A percentile compares a stretch with the other conserved stretches of the same genome.
Conservation (phyloP, 2,113 vertebrate genomes). For the Nycticebus coucang region DNA sequence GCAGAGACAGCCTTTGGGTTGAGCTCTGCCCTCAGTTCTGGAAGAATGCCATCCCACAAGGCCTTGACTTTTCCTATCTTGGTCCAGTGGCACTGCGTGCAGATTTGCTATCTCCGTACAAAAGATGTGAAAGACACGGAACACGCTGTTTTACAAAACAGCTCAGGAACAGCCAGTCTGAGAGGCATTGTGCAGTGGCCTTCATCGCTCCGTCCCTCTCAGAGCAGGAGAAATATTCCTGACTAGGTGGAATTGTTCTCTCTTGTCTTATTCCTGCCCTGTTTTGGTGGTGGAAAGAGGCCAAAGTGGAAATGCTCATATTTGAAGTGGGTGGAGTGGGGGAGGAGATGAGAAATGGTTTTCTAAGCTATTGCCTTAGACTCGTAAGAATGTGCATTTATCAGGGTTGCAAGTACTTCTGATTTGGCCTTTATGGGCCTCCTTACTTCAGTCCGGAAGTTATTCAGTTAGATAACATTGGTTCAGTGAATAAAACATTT, state of each 20-base stretch:
- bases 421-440: neutral
- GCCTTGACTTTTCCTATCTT: constrained; percentile 56
- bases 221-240: constrained; percentile 6
- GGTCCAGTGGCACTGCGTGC: constrained; percentile 32
- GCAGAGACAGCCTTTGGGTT: neutral
- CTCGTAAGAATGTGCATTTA: no score
- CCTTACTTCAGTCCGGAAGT: neutral
- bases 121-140: constrained; percentile 53
- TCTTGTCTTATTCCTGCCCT: neutral
- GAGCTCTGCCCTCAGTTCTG: neutral
- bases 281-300: neutral
- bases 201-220: neutral
- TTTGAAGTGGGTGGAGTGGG: neutral
- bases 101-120: constrained; percentile 64
- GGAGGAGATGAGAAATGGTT: neutral
- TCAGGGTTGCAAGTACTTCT: neutral
- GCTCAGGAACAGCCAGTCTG: neutral
- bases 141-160: constrained; percentile 11
- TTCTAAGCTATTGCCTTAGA: neutral
- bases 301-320: neutral
- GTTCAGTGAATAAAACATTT: neutral
- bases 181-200: neutral
- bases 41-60: neutral
- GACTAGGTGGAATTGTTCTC: neutral
- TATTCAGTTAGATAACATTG: neutral